Base-by-base conservation (phyloP, 2,888 invertebrate species). In the Latheticus oryzae region DNA sequence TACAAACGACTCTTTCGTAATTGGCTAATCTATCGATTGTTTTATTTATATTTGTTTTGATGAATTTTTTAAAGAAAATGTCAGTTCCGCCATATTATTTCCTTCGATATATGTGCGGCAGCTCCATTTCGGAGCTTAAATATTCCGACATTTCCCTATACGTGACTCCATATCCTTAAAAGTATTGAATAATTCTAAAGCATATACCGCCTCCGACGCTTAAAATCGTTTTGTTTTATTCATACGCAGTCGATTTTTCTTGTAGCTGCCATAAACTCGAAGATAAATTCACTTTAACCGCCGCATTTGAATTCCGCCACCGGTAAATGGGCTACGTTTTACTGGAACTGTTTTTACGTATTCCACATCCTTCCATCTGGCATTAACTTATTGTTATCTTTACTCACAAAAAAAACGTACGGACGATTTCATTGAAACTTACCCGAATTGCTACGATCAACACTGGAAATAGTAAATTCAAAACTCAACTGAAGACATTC, bases 211-310 rank as follows among this genome's bases (percentile, higher is more conserved):
- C 68, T 64, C 73, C 63, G 71, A 68, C 73, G 73, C 70, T 72
- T 73, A 75, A 75, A 74, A 75, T 76, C 74, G 72, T 73, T 73
- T 66, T 76, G 75, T 76, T 76, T 76, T 76, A 76, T 76, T 76
- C 76, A 76, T 76, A 73, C 70, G 66, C 70, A 73, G 73, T 73
- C 74, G 73, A 74, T 74, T 73, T 71, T 68, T 68, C 70, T 69
- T 70, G 70, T 66, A 65, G 69, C 69, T 69, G 69, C 72, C 72
- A 70, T 74, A 74, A 74, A 74, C 73, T 69, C 65, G 69, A 66
- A 69, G 71, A 71, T 70, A 71, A 70, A 69, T 70, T 69, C 67
- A 65, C 65, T 66, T 69, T 72, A 71, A 72, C 67, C 68, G 66
- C 66, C 64, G 60, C 69, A 71, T 72, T 72, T 72, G 72, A 72